Conservation (phyloP, 2,797 vertebrate genomes). For the Saxicola maurus region DNA sequence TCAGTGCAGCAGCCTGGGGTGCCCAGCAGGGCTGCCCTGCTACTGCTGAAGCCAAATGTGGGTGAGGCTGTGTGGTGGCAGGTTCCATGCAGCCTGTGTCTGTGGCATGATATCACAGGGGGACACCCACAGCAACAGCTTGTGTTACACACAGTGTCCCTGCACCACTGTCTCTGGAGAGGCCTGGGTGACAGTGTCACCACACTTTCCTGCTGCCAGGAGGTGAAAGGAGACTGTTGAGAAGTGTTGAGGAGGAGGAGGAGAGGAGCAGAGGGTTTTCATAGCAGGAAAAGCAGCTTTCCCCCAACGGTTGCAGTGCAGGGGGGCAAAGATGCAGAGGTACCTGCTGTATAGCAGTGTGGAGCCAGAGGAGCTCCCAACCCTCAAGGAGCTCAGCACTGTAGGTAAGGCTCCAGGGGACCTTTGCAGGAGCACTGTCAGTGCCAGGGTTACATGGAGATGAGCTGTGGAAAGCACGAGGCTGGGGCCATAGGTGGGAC, state of each 20-base stretch:
- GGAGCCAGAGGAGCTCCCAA: background rate
- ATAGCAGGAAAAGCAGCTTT: background rate
- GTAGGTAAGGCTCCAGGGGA: background rate
- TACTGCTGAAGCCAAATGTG: background rate
- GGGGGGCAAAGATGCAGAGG: background rate
- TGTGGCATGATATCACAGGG: background rate
- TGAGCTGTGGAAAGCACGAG: rapidly evolving
- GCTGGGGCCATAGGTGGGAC: background rate
- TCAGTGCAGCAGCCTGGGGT: background rate
- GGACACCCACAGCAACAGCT: too few species aligned
- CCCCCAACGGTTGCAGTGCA: background rate
- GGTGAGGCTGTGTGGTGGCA: background rate
- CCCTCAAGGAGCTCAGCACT: background rate
- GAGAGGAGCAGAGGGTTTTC: background rate
- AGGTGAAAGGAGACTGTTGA: background rate
- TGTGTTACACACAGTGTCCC: background rate
- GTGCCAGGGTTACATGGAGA: background rate
- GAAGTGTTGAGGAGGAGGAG: background rate
- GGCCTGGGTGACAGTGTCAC: background rate
- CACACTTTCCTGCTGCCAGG: background rate
- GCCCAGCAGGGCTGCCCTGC: background rate
- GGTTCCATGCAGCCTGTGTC: background rate
- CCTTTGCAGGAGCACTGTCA: background rate
- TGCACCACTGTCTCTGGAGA: rapidly evolving
- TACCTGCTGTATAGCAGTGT: background rate